Evolutionary conservation across 1,140 invertebrate species (phyloP).

Genomic region (Drosophila paulistorum): DNA sequence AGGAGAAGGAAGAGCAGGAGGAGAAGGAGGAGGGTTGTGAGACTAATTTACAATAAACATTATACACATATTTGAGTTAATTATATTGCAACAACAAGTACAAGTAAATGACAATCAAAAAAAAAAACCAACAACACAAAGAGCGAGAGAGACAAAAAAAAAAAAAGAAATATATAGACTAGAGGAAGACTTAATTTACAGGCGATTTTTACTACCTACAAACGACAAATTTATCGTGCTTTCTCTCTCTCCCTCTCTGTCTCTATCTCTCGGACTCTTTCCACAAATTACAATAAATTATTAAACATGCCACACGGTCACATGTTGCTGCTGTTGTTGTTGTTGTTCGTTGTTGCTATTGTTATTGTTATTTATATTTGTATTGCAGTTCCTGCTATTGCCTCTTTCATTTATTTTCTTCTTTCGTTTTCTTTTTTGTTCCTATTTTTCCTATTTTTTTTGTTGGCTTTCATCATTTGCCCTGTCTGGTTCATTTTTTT

Average conservation of each 20-base stretch:
- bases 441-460: slow-evolving; percentile 47
- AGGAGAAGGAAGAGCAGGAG: no score
- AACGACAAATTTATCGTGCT: slow-evolving; percentile 18
- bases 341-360: slow-evolving; percentile 30
- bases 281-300: slow-evolving; percentile 79
- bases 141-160: neutral
- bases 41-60: slow-evolving; percentile 74
- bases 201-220: slow-evolving; percentile 39
- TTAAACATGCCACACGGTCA: slow-evolving; percentile 68
- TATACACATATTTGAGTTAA: slow-evolving; percentile 77
- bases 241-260: slow-evolving; percentile 23
- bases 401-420: slow-evolving; percentile 17
- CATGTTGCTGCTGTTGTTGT: slow-evolving; percentile 26
- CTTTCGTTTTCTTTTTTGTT: slow-evolving; percentile 35
- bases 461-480: slow-evolving; percentile 52
- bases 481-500: slow-evolving; percentile 40
- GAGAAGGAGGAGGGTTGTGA: slow-evolving; percentile 20
- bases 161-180: slow-evolving; percentile 20
- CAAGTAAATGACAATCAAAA: slow-evolving; percentile 49
- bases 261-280: slow-evolving; percentile 44
- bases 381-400: slow-evolving; percentile 38
- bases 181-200: slow-evolving; percentile 60
- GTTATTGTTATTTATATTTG: slow-evolving; percentile 64
- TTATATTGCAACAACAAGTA: slow-evolving; percentile 65
- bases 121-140: neutral